These are phyloP conservation scores for Cyanistes caeruleus DNA, from an alignment of 2,113 vertebrate genomes.

Conservation along the genomic window DNA sequence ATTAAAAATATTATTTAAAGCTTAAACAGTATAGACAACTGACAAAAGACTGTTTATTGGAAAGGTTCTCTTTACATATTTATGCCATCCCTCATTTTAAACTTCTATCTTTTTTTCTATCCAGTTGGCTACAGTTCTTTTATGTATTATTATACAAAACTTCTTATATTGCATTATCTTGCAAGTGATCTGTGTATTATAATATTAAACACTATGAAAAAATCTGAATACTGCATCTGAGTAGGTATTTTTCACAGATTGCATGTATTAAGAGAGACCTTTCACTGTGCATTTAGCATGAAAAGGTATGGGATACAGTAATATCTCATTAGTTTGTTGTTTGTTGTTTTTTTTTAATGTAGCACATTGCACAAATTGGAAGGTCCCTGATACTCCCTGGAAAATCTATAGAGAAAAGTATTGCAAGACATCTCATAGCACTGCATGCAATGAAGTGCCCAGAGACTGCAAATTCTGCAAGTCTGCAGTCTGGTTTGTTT, in stretches of 20 bases:
- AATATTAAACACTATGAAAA: background rate
- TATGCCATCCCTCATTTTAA: background rate
- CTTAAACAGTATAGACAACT: background rate
- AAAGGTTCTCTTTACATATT: background rate
- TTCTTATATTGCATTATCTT: background rate
- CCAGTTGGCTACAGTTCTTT: background rate
- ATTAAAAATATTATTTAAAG: background rate
- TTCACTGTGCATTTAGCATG: background rate
- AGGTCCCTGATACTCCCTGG: background rate
- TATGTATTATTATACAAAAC: background rate
- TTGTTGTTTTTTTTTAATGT: background rate
- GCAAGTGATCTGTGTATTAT: background rate
- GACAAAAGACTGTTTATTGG: background rate
- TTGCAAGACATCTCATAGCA: background rate
- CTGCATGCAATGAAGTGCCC: fast-evolving
- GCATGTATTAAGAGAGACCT: background rate
- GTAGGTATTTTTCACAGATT: background rate
- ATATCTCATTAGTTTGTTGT: background rate
- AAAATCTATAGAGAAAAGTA: background rate
- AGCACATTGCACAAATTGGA: background rate
- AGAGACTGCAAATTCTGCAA: background rate
- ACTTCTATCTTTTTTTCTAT: background rate
- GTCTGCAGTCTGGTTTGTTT: background rate
- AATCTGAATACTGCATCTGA: background rate
- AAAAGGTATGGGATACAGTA: background rate